Evolutionary conservation across 2,113 vertebrate genomes (phyloP).

Genomic region (Heloderma charlesbogerti): DNA sequence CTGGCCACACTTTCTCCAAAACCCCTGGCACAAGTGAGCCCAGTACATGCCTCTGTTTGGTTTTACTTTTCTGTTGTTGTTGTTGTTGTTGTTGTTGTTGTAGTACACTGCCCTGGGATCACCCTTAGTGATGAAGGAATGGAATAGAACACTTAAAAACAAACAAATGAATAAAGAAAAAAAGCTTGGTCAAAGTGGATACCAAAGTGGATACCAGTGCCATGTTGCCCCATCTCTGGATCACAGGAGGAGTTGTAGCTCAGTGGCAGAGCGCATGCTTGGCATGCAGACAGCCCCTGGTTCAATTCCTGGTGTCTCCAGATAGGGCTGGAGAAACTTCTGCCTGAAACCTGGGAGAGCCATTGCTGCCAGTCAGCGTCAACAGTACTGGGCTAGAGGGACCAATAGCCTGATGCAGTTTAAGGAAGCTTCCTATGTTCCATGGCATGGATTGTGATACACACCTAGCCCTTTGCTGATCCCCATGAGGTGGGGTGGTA

Average conservation of each 20-base stretch:
- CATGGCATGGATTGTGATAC: not conserved
- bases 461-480: not conserved
- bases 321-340: no score
- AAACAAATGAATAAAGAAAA: not conserved
- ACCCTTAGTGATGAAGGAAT: not conserved
- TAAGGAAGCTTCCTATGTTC: no score
- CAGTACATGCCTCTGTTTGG: not conserved
- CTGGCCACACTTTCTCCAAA: not conserved
- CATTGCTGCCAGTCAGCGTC: no score
- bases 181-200: not conserved
- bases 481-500: not conserved
- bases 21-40: not conserved
- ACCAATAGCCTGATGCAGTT: no score
- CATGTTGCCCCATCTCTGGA: not conserved
- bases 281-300: no score
- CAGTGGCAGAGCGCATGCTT: no score
- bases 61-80: not conserved
- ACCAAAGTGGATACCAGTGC: not conserved
- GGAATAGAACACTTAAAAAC: not conserved
- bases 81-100: not conserved
- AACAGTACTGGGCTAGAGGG: no score
- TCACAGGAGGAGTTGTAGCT: no score
- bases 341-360: no score
- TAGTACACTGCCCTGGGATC: not conserved
- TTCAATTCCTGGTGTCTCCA: no score